A percentile compares a stretch with the other conserved stretches of the same genome.
Evolutionary conservation across 1,140 invertebrate genomes (phyloP).

Genomic region (Episyrphus balteatus): DNA sequence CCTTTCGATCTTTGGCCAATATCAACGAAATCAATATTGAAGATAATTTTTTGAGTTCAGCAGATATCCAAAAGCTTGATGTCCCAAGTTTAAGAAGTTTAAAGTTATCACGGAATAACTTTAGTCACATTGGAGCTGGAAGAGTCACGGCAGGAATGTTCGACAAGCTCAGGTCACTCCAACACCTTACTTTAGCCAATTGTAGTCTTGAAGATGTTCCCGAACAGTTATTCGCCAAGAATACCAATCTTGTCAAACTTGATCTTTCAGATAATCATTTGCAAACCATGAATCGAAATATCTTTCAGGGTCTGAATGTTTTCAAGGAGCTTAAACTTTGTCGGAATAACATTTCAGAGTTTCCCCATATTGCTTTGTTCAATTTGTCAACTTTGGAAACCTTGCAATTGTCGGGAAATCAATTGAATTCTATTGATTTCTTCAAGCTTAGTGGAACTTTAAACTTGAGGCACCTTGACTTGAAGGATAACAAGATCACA

Average conservation of each 20-base stretch:
- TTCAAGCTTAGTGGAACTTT: constrained; percentile 61
- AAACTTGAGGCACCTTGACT: constrained; percentile 56
- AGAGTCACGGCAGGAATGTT: constrained; percentile 41
- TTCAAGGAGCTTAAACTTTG: constrained; percentile 64
- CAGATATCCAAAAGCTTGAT: constrained; percentile 54
- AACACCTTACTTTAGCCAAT: constrained; percentile 55
- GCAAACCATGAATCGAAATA: constrained; percentile 49
- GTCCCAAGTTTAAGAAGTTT: constrained; percentile 61
- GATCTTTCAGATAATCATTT: constrained; percentile 59
- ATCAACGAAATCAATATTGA: constrained; percentile 59
- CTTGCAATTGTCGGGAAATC: constrained; percentile 59
- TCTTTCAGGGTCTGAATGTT: constrained; percentile 56
- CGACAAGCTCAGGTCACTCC: constrained; percentile 60
- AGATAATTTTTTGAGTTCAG: constrained; percentile 57
- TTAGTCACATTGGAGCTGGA: constrained; percentile 51
- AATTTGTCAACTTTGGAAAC: constrained; percentile 61
- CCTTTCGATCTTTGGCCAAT: constrained; percentile 52
- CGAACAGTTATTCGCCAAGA: constrained; percentile 56
- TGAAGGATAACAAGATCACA: constrained; percentile 63
- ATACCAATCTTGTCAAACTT: constrained; percentile 60
- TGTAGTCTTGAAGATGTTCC: constrained; percentile 55
- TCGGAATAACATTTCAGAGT: constrained; percentile 56
- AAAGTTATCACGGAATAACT: constrained; percentile 64
- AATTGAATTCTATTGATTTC: constrained; percentile 59
- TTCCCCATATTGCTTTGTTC: constrained; percentile 65